Percentiles rank a stretch among this genome's conserved stretches.
These are phyloP conservation scores for Willisornis vidua DNA, from an alignment of 2,113 vertebrate species.

Conservation along the genomic window DNA sequence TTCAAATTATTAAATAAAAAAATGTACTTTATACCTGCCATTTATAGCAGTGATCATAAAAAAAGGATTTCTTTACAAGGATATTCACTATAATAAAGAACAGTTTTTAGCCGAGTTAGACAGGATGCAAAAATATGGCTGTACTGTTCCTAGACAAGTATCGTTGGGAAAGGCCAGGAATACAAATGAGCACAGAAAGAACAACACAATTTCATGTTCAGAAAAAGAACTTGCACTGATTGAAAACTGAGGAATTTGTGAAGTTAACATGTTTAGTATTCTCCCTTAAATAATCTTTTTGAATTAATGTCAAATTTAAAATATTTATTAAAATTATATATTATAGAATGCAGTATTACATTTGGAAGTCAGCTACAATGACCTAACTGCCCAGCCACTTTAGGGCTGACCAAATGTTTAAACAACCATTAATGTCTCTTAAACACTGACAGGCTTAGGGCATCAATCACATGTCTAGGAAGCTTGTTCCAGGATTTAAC, in stretches of 20 bases:
- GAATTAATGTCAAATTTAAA: background rate
- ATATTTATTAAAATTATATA: background rate
- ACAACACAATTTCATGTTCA: background rate
- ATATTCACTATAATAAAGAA: background rate
- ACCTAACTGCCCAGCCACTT: background rate
- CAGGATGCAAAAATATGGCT: background rate
- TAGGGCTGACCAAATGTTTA: background rate
- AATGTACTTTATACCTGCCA: background rate
- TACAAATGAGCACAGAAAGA: background rate
- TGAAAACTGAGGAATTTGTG: background rate
- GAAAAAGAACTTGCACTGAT: background rate
- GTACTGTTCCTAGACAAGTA: background rate
- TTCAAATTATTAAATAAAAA: background rate
- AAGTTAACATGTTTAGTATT: background rate
- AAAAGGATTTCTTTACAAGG: background rate
- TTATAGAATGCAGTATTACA: background rate
- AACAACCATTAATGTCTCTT: background rate
- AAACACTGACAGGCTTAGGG: background rate
- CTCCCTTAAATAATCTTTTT: background rate
- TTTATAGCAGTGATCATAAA: background rate
- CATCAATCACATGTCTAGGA: background rate
- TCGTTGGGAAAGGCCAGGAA: background rate
- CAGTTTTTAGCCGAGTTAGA: background rate
- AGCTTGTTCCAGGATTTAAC: background rate
- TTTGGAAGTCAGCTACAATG: background rate